Conservation (phyloP, 2,888 invertebrate species). For the Rhagium mordax region DNA sequence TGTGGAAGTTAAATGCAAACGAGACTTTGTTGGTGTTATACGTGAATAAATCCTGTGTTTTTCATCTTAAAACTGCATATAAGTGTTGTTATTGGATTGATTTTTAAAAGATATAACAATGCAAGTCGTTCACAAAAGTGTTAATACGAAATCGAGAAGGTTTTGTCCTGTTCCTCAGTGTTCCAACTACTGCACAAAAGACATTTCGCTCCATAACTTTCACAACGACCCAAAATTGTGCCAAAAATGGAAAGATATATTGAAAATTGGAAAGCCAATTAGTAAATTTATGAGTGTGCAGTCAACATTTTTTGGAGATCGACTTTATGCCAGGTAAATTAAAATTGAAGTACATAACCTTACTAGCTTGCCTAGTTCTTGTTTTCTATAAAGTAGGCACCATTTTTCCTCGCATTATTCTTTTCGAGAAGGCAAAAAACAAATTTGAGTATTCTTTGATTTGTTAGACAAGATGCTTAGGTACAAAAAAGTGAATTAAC, state of each 20-base stretch:
- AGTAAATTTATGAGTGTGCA: neutral
- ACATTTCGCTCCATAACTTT: neutral
- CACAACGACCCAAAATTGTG: neutral
- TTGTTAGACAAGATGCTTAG: too few relatives aligned
- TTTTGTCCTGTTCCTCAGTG: neutral
- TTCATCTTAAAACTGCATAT: neutral
- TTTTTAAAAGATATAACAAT: neutral
- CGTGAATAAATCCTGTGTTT: neutral
- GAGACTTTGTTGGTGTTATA: neutral
- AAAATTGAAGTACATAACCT: too few relatives aligned
- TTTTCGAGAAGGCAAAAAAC: too few relatives aligned
- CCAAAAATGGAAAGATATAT: too few relatives aligned
- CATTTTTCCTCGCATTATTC: too few relatives aligned
- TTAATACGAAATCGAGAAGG: neutral
- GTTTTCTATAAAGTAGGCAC: too few relatives aligned
- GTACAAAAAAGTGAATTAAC: too few relatives aligned
- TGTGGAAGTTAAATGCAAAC: neutral
- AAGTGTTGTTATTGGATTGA: neutral
- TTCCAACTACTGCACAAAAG: neutral
- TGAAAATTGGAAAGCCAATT: neutral
- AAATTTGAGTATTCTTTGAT: too few relatives aligned
- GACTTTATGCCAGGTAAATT: neutral
- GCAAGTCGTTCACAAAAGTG: neutral
- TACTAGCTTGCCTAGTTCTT: too few relatives aligned
- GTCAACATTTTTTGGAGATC: neutral